Conservation (phyloP, 2,797 vertebrate genomes). For the Channa striata region DNA sequence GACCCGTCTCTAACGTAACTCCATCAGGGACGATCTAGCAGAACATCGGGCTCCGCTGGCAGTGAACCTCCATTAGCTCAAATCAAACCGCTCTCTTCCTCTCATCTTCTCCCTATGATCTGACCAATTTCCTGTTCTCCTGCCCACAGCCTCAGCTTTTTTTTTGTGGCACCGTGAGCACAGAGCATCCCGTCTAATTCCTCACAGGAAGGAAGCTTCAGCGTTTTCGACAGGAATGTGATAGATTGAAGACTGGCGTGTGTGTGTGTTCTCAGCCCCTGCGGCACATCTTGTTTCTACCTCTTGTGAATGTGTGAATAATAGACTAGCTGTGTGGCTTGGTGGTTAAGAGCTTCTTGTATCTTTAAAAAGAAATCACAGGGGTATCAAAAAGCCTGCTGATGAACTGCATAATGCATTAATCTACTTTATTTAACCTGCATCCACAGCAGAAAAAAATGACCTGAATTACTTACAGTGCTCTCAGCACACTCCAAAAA, state of each 20-base stretch:
- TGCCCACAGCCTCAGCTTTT: slow-evolving; percentile 5
- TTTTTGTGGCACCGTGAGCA: not conserved
- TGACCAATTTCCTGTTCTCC: slow-evolving; percentile 27
- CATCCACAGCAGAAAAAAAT: slow-evolving; percentile 2
- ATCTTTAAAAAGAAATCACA: slow-evolving; percentile 14
- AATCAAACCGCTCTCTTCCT: slow-evolving; percentile 41
- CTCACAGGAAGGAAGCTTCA: slow-evolving; percentile 36
- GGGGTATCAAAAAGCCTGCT: slow-evolving; percentile 13
- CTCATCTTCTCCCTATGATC: slow-evolving; percentile 13
- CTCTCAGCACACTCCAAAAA: not conserved
- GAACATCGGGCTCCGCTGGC: slow-evolving; percentile 27
- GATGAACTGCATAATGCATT: slow-evolving; percentile 23
- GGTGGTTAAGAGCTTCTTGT: slow-evolving; percentile 10
- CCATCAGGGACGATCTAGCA: not conserved
- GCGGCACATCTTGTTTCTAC: slow-evolving; percentile 3
- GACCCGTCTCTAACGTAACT: slow-evolving; percentile 9
- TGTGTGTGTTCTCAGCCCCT: slow-evolving; percentile 21
- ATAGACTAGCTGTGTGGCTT: slow-evolving; percentile 47
- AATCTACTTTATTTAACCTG: slow-evolving; percentile 4
- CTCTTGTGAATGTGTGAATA: slow-evolving; percentile 47
- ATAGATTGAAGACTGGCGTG: slow-evolving; percentile 5
- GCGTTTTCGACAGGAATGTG: slow-evolving; percentile 15
- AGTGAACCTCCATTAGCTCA: slow-evolving; percentile 52
- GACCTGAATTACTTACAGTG: not conserved
- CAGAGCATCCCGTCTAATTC: not conserved